Evolutionary conservation across 2,797 vertebrate species (phyloP), one percentile per base, ranked within the genome.

Genomic region (Merluccius polli): DNA sequence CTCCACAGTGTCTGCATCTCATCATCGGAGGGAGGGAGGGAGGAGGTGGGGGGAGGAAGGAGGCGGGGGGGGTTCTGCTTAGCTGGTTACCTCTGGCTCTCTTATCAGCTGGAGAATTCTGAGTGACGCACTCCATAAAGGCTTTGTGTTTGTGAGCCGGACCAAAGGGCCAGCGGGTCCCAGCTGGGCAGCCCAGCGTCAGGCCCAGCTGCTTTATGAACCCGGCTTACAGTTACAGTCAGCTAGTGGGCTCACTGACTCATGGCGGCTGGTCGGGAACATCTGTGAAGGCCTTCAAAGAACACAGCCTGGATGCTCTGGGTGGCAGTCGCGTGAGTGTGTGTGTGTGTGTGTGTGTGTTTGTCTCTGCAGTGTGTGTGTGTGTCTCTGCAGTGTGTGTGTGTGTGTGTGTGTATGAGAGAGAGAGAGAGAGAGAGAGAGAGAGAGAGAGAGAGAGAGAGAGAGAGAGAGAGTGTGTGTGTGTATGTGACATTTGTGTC

Each of bases 41-140:
- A 73, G 74, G n/a, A 70, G 81, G 83, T 52, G 33, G 59, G 69
- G 75, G 75, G 79, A 74, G 76, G 73, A 67, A 80, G 83, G 73
- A 44, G 33, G 65, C 67, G 74, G 75, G 75, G 70, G 81, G 83
- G 73, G 82, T n/a, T 81, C 78, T 82, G 87, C 89, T 87, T 84
- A 90, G 89, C 85, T 79, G 83, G 84, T 90, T 89, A 90, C 84
- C 84, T 81, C 85, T 82, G 83, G 75, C 85, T 81, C 84, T 11
- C 70, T 87, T 90, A 89, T 91, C 88, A 89, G 88, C 85, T 77
- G 79, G 74, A 82, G 82, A 32, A 21, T 77, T 52, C 81, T 82
- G 27, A 31, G 71, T 86, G 90, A 92, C 87, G 88, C 87, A 86
- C 86, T 82, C 90, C 90, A 91, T 88, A 88, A 79, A 70, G 85